A percentile compares a stretch with the other conserved stretches of the same genome.
These are phyloP conservation scores for Tupaia tana DNA, from an alignment of 2,113 vertebrate genomes.

Conservation along the genomic window DNA sequence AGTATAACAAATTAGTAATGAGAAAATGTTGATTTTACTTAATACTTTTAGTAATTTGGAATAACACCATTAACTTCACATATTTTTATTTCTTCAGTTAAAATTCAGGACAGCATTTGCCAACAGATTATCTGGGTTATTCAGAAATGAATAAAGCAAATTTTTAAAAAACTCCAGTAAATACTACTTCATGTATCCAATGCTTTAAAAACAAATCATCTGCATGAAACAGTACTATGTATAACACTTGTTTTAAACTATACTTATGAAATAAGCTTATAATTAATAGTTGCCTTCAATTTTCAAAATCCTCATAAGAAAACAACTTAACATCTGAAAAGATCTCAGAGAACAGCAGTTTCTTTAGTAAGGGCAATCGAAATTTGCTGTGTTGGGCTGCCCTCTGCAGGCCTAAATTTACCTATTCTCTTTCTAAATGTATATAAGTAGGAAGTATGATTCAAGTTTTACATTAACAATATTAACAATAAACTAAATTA, in stretches of 20 bases:
- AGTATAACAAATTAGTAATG: slow-evolving; percentile 7
- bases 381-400: slow-evolving; percentile 78
- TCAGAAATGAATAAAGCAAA: slow-evolving; percentile 21
- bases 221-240: neutral
- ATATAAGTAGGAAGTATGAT: neutral
- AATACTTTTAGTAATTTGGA: neutral
- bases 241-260: slow-evolving; percentile 26
- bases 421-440: slow-evolving; percentile 37
- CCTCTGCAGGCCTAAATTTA: slow-evolving; percentile 73
- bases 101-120: slow-evolving; percentile 19
- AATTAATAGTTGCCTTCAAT: slow-evolving; percentile 58
- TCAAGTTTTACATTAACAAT: slow-evolving; percentile 24
- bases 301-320: slow-evolving; percentile 58
- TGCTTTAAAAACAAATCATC: slow-evolving; percentile 19
- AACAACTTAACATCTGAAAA: slow-evolving; percentile 50
- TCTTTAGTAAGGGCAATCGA: slow-evolving; percentile 15
- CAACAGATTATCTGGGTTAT: slow-evolving; percentile 9
- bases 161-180: slow-evolving; percentile 6
- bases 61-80: neutral
- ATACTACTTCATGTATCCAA: neutral
- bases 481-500: slow-evolving; percentile 42
- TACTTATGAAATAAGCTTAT: neutral
- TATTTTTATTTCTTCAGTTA: slow-evolving; percentile 42
- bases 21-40: slow-evolving; percentile 43
- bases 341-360: neutral